These are phyloP conservation scores for Crocidura indochinensis DNA, from an alignment of 2,797 vertebrate genomes.

Conservation along the genomic window DNA sequence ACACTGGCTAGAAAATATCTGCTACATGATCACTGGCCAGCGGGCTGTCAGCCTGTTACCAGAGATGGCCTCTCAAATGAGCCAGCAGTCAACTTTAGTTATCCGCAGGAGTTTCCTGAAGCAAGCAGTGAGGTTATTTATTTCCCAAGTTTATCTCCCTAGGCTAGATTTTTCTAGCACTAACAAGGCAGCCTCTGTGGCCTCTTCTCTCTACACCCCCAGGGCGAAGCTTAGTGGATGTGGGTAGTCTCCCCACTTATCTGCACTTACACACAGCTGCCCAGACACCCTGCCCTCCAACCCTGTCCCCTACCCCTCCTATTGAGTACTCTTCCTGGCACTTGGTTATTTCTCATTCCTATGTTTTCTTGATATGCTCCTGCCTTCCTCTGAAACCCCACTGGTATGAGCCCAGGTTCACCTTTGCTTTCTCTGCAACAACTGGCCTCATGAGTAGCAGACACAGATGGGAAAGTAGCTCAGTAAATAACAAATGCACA, in stretches of 20 bases:
- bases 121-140: neutral
- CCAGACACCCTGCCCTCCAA: neutral
- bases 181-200: neutral
- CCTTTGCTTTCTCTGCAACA: neutral
- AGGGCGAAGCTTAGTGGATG: no score
- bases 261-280: neutral
- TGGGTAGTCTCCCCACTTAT: neutral
- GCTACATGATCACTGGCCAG: fast-evolving
- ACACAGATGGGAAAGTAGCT: neutral
- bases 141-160: no score
- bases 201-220: neutral
- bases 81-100: neutral
- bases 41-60: neutral
- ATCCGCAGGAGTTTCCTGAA: slow-evolving; percentile 36
- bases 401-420: neutral
- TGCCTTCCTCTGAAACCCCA: neutral
- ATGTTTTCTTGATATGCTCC: neutral
- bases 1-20: no score
- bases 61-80: neutral
- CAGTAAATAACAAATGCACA: neutral
- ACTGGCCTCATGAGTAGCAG: neutral
- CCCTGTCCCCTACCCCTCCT: neutral
- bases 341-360: neutral
- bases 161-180: no score
- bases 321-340: neutral